phyloP scores from a whole-genome alignment of 2,888 invertebrate species.

The Lydus trimaculatus region DNA sequence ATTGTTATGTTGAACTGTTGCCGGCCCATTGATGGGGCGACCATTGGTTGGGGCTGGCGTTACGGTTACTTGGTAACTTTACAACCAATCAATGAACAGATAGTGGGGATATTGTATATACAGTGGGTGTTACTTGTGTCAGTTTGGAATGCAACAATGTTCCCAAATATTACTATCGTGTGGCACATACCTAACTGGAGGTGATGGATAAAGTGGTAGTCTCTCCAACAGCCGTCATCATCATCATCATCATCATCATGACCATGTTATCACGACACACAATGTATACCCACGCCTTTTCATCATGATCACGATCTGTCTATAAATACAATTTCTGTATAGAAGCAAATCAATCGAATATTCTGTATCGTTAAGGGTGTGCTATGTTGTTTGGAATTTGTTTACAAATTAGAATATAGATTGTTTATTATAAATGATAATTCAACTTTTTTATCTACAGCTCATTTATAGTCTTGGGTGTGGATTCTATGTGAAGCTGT shows the following conservation, averaged over 20 bases:
- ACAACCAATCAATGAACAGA: conserved; percentile 52
- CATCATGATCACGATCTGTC: conserved; percentile 1
- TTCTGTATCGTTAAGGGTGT: neutral
- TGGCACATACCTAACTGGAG: conserved; percentile 58
- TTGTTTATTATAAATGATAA: too few relatives aligned
- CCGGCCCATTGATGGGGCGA: conserved; percentile 40
- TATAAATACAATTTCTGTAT: neutral
- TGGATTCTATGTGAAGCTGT: too few relatives aligned
- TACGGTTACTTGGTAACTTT: conserved; percentile 54
- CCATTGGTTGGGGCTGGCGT: conserved; percentile 58
- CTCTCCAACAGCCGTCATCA: conserved; percentile 42
- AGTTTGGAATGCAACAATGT: conserved; percentile 49
- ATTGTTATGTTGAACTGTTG: conserved; percentile 35
- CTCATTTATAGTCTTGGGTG: too few relatives aligned
- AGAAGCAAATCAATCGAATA: neutral
- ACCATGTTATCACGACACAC: neutral
- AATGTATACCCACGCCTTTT: neutral
- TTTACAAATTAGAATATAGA: too few relatives aligned
- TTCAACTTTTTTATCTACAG: too few relatives aligned
- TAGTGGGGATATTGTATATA: conserved; percentile 43
- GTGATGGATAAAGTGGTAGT: conserved; percentile 61
- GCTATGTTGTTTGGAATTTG: too few relatives aligned
- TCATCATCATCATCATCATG: conserved; percentile 21
- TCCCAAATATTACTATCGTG: conserved; percentile 50
- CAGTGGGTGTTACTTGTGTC: conserved; percentile 49